These are phyloP conservation scores for Chelon auratus DNA, from an alignment of 2,797 vertebrate genomes.

Conservation along the genomic window DNA sequence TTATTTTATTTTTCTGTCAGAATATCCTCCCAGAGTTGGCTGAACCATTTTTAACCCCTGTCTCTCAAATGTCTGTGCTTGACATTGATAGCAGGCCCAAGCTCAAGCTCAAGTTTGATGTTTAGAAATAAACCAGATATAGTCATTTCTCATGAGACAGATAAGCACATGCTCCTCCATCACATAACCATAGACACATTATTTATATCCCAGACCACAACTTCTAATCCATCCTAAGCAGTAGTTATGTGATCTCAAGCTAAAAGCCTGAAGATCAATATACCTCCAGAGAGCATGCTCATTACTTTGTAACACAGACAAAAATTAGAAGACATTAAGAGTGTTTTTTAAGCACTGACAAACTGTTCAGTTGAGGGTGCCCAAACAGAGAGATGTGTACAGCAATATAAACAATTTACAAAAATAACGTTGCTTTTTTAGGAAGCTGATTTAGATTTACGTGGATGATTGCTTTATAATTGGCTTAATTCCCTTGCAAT, in stretches of 20 bases:
- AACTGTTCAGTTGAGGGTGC: background rate
- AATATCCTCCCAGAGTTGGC: background rate
- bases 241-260: slow-evolving; percentile 20
- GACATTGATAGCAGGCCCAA: slow-evolving; percentile 18
- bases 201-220: slow-evolving; percentile 17
- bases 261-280: slow-evolving; percentile 51
- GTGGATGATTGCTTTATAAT: background rate
- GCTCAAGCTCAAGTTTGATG: slow-evolving; percentile 10
- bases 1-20: background rate
- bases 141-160: background rate
- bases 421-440: background rate
- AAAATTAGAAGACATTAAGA: slow-evolving; percentile 5
- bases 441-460: background rate
- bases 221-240: slow-evolving; percentile 22
- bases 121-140: slow-evolving; percentile 8
- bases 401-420: background rate
- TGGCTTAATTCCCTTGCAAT: background rate
- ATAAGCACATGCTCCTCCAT: background rate
- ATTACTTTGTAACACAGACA: slow-evolving; percentile 7
- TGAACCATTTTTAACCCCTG: background rate
- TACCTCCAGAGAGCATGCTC: slow-evolving; percentile 7
- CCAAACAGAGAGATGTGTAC: background rate
- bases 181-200: slow-evolving; percentile 20
- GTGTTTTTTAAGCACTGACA: slow-evolving; percentile 1
- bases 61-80: slow-evolving; percentile 2